Base-by-base conservation (phyloP, 2,797 vertebrate species). In the Leontopithecus rosalia region DNA sequence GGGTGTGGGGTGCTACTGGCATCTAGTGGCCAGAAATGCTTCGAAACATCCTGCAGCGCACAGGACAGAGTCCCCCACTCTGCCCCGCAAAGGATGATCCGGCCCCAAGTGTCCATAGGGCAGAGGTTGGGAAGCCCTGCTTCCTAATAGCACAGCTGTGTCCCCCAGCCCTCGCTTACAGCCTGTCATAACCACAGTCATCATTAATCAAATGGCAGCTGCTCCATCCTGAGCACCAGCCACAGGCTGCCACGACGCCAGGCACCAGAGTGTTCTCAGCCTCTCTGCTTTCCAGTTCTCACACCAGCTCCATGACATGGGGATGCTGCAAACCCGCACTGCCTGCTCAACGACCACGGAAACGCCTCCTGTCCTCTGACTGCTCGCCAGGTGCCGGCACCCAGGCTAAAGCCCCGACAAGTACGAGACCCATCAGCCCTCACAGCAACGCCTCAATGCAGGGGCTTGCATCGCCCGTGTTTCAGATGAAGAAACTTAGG, bases 281-380 rank as follows among this genome's bases (percentile, higher is more conserved):
- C 2, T 58, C 55, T 3, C 5, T 8, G 14, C 3, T 4, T 46
- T 26, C 41, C 6, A 0, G 13, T 8, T 28, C 26, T 14, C 33
- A 4, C 33, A 7, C 15, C 83, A 57, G 15, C 83, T 48, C 77
- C 5, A 3, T 58, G 48, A 77, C 24, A 15, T 2, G 3, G 67
- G 64, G 52, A 4, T 0, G 5, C 0, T 0, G 5, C 0, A 24
- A 33, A 20, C 22, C 87, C 1, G 0, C 1, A 4, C 26, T 0
- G 7, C 30, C 13, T 22, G 24, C 33, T 19, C 9, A 26, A 39
- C 5, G 20, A 85, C 28, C 28, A 39, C 10, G 28, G 13, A 79
- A 52, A 46, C 2, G 43, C 43, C 52, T 15, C 1, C 39, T 20
- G 7, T 14, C 30, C 24, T 1, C 67, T 12, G n/a, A n/a, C 30